Conservation (phyloP, 2,888 invertebrate genomes). For the Aethes cnicana region DNA sequence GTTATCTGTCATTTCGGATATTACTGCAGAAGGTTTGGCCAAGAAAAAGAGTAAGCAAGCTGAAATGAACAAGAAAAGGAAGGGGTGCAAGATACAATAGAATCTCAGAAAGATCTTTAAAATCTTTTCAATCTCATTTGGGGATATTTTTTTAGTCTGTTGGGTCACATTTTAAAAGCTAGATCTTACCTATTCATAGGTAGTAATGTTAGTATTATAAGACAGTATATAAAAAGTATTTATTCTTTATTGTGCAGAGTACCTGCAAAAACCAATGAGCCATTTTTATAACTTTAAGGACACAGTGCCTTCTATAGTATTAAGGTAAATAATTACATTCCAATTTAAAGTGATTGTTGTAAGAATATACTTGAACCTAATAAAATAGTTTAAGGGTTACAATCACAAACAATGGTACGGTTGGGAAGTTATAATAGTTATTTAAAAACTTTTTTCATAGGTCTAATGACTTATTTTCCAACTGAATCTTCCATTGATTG, state of each 20-base stretch:
- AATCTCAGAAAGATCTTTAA: slow-evolving; percentile 30
- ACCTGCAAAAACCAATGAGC: slow-evolving; percentile 70
- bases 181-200: slow-evolving; percentile 28
- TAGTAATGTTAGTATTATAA: slow-evolving; percentile 17
- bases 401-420: no score
- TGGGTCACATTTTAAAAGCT: no score
- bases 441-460: no score
- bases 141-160: no score
- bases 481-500: no score
- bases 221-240: slow-evolving; percentile 31
- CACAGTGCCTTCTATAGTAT: slow-evolving; percentile 55
- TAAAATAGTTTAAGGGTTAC: not conserved
- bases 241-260: slow-evolving; percentile 51
- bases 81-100: slow-evolving; percentile 76
- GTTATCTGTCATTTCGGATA: slow-evolving; percentile 74
- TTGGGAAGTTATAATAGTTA: no score
- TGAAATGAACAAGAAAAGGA: slow-evolving; percentile 66
- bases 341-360: slow-evolving; percentile 4
- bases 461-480: no score
- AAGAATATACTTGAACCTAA: not conserved
- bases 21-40: slow-evolving; percentile 69
- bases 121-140: no score
- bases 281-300: slow-evolving; percentile 55
- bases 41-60: slow-evolving; percentile 72
- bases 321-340: slow-evolving; percentile 34